Evolutionary conservation across 2,797 vertebrate genomes (phyloP), one percentile per base, ranked within the genome.

Genomic region (Loris lydekkerianus): DNA sequence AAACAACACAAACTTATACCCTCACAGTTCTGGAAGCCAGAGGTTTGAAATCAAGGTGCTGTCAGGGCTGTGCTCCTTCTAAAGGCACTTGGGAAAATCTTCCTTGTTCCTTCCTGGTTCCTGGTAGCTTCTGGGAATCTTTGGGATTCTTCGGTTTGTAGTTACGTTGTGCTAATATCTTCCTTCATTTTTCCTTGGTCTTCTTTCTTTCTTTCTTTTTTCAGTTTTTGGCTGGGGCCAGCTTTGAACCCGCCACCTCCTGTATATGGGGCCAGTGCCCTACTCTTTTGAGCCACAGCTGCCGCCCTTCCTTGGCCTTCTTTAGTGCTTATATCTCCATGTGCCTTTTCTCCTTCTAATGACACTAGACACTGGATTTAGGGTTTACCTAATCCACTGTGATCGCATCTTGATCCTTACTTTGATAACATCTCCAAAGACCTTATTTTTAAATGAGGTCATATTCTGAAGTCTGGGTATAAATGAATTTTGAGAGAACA

Each of bases 11-110:
- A 43, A 29, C 46, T 46, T 75, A 34, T 10, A n/a, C 11, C 83
- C 46, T 43, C n/a, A 20, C 1, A 23, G 29, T 46, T 75, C 69
- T 93, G 60, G 46, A 75, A 29, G 9, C 37, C 58, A 27, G 20
- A 89, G n/a, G 67, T 58, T 93, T 75, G 70, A 94, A 85, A 90
- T 49, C 70, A 70, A 21, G 18, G 34, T 34, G 40, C 37, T 43
- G 23, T 60, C 20, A 78, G 31, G 31, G 13, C 34, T 43, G 43
- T n/a, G 63, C 11, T 37, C 18, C 23, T 40, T 80, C 10, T 60
- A 31, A 46, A 86, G 20, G 31, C 15, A 15, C 10, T 31, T 9
- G 46, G 49, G 46, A 80, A 73, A 18, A 56, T 25, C 13, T 77
- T 31, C 56, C 34, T 61, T 77, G 60, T 21, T 40, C 67, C 43